Base-by-base conservation (phyloP, 2,888 invertebrate species). In the Pecten maximus region DNA sequence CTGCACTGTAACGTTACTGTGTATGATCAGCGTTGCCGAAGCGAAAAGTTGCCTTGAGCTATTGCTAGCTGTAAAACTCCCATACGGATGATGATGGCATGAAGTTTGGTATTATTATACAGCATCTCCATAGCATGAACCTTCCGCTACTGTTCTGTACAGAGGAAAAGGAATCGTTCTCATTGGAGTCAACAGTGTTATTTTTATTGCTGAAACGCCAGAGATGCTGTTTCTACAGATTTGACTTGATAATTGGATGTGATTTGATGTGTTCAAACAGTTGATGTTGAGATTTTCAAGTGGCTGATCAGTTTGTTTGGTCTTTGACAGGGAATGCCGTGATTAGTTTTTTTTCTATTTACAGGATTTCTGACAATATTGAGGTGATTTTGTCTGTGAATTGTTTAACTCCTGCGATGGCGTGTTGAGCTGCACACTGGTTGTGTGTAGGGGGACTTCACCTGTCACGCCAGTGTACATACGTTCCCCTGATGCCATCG, bases 21-120 rank as follows among this genome's bases (percentile, higher is more conserved):
- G 74, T 74, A 74, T 74, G 74, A 74, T 74, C 74, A 74, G 74
- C 6, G 16, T 74, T 28, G 74, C 74, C 74, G 74, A 60, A 60
- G 60, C 74, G 74, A 74, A 74, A 74, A 74, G 74, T 74, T 35
- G 74, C 74, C 74, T 35, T 28, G 74, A 74, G 74, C 74, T 35
- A 74, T 35, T 10, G 74, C 28, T 28, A 28, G 74, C 74, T 74
- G 74, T 74, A 74, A 74, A 74, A 74, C 74, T 74, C 54, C 6
- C 23, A 54, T 23, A 54, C 54, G 74, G 74, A 74, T 74, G 74
- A 35, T 60, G 74, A 74, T 74, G 74, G 74, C 74, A 74, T 74
- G 74, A 35, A 74, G 74, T 74, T 60, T 74, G 74, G 74, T 74
- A 74, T 74, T 74, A 74, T 74, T 74, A 74, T 74, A 74, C 28